Conservation (phyloP, 2,113 vertebrate genomes). For the Callaeas wilsoni region DNA sequence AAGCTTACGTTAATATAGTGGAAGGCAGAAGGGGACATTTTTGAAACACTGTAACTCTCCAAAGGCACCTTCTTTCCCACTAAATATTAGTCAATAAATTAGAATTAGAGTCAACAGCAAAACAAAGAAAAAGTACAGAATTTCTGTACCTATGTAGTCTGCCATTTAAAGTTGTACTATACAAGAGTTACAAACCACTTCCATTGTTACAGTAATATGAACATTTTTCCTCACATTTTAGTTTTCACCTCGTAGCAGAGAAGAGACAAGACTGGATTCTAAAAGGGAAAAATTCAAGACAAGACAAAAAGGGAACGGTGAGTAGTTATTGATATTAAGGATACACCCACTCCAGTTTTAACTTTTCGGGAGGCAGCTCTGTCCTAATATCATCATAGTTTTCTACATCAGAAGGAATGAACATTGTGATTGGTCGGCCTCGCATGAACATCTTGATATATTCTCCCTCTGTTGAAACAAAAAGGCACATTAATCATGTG, state of each 20-base stretch:
- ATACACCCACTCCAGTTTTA: slow-evolving; percentile 99
- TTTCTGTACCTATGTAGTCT: background rate
- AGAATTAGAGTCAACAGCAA: background rate
- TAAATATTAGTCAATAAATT: background rate
- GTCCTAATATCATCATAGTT: slow-evolving; percentile 90
- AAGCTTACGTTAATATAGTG: background rate
- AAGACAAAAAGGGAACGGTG: background rate
- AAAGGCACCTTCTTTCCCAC: background rate
- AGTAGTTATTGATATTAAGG: slow-evolving; percentile 71
- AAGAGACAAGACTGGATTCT: background rate
- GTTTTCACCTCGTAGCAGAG: background rate
- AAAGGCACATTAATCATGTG: slow-evolving; percentile 24
- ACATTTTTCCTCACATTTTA: background rate
- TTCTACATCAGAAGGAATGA: slow-evolving; percentile 91
- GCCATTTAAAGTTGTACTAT: background rate
- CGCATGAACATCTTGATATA: slow-evolving; percentile 99
- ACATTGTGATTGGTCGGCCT: slow-evolving; percentile 98
- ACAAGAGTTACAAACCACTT: background rate
- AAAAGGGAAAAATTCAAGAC: background rate
- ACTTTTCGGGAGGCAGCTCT: slow-evolving; percentile 90
- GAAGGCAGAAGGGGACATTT: background rate
- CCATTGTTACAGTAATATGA: background rate
- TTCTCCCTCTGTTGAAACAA: slow-evolving; percentile 88
- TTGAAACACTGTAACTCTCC: background rate
- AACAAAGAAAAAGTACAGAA: background rate